phyloP scores from a whole-genome alignment of 2,797 vertebrate species.

The Stomatorhinus walkeri region DNA sequence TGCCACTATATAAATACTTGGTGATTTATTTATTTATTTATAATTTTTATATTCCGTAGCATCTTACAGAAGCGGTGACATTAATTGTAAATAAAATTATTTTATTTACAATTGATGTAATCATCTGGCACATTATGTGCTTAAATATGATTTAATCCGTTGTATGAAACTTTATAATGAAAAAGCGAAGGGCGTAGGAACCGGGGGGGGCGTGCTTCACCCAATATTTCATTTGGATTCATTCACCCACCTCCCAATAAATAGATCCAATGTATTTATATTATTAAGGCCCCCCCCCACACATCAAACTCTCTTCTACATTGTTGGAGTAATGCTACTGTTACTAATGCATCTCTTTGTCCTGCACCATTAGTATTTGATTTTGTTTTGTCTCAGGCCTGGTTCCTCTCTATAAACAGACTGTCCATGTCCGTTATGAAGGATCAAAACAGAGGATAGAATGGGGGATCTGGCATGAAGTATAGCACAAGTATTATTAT shows the following conservation, averaged over 20 bases:
- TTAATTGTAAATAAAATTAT: background rate
- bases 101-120: background rate
- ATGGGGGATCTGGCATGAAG: background rate
- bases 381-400: background rate
- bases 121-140: background rate
- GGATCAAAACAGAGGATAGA: background rate
- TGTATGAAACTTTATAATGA: background rate
- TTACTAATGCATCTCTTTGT: background rate
- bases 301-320: background rate
- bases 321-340: background rate
- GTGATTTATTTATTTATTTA: background rate
- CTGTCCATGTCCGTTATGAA: background rate
- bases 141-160: background rate
- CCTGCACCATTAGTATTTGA: background rate
- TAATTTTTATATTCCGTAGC: background rate
- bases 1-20: background rate
- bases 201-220: background rate
- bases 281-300: background rate
- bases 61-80: background rate
- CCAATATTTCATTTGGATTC: background rate
- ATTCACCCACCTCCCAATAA: background rate
- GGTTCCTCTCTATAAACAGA: background rate
- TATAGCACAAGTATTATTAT: background rate
- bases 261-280: background rate
- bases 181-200: background rate